Conservation (phyloP, 2,888 invertebrate species). For the Griposia aprilina region DNA sequence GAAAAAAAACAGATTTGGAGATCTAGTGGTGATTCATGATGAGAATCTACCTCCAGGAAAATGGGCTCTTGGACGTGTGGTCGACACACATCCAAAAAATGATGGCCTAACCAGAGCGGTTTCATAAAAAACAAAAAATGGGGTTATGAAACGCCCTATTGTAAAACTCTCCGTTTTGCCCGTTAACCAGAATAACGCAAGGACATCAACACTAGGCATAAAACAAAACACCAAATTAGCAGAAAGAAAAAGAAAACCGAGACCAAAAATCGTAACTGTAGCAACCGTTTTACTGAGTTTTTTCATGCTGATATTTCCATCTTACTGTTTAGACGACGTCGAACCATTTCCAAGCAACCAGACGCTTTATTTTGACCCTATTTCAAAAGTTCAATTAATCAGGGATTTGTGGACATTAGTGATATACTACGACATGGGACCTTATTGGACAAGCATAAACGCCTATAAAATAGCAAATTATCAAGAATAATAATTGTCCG, state of each 20-base stretch:
- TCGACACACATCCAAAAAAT: no score
- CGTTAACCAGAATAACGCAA: no score
- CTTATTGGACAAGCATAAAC: not conserved
- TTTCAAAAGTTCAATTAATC: not conserved
- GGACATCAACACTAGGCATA: not conserved
- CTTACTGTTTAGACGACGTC: not conserved
- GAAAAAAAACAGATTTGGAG: no score
- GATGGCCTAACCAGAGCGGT: no score
- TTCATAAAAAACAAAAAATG: no score
- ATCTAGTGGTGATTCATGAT: no score
- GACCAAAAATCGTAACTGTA: not conserved
- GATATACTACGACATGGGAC: not conserved
- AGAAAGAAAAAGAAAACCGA: not conserved
- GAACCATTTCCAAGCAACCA: not conserved
- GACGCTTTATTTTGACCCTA: not conserved
- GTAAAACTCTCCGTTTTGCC: no score
- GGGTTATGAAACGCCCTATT: no score
- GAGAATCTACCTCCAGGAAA: no score
- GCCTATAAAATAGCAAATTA: slow-evolving; percentile 1
- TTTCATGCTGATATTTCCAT: not conserved
- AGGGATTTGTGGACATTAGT: not conserved
- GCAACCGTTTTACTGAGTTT: not conserved
- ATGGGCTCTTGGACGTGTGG: no score
- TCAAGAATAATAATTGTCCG: not conserved
- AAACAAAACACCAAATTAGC: not conserved